Conservation (phyloP, 2,888 invertebrate species). For the Gandaritis pyraliata region DNA sequence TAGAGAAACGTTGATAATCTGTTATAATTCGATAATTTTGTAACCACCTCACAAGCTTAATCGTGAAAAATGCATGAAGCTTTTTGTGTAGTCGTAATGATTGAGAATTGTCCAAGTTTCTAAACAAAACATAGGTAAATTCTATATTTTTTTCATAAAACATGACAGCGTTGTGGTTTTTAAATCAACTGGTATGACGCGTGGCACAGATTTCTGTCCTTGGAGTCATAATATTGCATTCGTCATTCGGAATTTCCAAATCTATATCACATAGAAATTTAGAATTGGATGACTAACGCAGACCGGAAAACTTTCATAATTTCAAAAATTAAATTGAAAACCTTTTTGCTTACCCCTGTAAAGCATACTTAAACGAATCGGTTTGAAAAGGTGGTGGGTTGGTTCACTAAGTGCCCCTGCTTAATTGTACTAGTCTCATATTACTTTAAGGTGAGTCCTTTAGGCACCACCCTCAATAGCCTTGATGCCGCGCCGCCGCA, state of each 20-base stretch:
- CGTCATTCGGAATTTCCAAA: slow-evolving; percentile 29
- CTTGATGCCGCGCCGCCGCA: slow-evolving; percentile 56
- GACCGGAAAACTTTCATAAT: not conserved
- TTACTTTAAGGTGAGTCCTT: slow-evolving; percentile 66
- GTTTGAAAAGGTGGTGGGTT: slow-evolving; percentile 44
- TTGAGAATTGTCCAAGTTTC: no score
- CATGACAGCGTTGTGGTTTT: slow-evolving; percentile 19
- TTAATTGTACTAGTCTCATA: slow-evolving; percentile 63
- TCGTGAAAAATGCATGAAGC: not conserved
- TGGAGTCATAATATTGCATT: slow-evolving; percentile 26
- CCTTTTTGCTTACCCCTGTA: slow-evolving; percentile 23
- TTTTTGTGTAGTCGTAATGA: not conserved
- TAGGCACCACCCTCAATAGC: slow-evolving; percentile 55
- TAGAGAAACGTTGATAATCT: slow-evolving; percentile 34
- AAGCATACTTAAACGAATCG: slow-evolving; percentile 37
- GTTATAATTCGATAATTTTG: not conserved
- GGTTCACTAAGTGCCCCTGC: slow-evolving; percentile 44
- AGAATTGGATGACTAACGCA: slow-evolving; percentile 26
- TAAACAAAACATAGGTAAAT: no score
- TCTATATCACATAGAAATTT: slow-evolving; percentile 22
- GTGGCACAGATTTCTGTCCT: slow-evolving; percentile 28
- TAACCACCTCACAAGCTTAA: slow-evolving; percentile 14
- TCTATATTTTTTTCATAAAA: slow-evolving; percentile 9
- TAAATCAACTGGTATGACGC: slow-evolving; percentile 21
- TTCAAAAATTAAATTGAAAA: not conserved